Evolutionary conservation across 2,113 vertebrate species (phyloP).

Genomic region (Albula glossodonta): DNA sequence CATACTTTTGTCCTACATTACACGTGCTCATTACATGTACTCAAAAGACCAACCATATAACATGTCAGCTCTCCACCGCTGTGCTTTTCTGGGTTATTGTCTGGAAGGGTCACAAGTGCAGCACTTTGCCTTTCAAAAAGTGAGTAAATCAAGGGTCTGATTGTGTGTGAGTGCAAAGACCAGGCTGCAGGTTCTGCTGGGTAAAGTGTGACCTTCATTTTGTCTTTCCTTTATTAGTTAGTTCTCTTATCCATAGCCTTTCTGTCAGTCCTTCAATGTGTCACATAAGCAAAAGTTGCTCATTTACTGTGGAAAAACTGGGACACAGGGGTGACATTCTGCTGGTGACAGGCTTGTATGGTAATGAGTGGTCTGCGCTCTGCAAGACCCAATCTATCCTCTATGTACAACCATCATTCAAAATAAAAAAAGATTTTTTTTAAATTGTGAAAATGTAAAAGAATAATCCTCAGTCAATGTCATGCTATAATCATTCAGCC

Average conservation of each 20-base stretch:
- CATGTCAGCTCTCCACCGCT: too few relatives aligned
- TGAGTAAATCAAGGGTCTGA: too few relatives aligned
- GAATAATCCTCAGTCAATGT: too few relatives aligned
- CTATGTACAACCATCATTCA: slow-evolving; percentile 40
- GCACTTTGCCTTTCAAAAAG: too few relatives aligned
- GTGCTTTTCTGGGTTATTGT: too few relatives aligned
- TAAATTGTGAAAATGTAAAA: too few relatives aligned
- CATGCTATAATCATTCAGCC: too few relatives aligned
- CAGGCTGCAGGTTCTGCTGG: neutral
- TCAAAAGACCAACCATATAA: too few relatives aligned
- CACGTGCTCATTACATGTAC: too few relatives aligned
- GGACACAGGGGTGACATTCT: slow-evolving; percentile 29
- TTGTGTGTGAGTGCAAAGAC: neutral
- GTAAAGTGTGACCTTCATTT: slow-evolving; percentile 37
- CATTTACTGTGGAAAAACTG: slow-evolving; percentile 39
- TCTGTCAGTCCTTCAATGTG: slow-evolving; percentile 36
- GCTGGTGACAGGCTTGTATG: slow-evolving; percentile 40
- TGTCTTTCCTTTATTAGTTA: slow-evolving; percentile 27
- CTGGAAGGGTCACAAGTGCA: too few relatives aligned
- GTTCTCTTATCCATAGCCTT: slow-evolving; percentile 28
- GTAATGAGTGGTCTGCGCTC: slow-evolving; percentile 60
- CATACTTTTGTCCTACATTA: neutral
- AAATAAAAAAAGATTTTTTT: too few relatives aligned
- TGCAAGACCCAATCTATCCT: slow-evolving; percentile 15
- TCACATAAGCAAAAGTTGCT: slow-evolving; percentile 37